phyloP scores from a whole-genome alignment of 2,797 vertebrate species.

The Sphenodon punctatus region DNA sequence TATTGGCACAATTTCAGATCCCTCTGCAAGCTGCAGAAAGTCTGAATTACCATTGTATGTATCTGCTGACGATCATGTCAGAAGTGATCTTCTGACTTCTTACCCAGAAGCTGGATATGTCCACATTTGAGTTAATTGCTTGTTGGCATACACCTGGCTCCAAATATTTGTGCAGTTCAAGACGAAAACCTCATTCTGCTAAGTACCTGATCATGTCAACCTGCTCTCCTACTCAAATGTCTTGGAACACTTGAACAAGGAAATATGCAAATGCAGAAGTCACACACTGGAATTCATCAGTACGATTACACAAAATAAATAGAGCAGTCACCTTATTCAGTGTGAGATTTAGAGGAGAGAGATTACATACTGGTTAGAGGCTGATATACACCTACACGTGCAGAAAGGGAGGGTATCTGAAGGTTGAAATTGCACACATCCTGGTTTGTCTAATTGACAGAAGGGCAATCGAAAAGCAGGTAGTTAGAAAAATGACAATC shows the following conservation, averaged over 20 bases:
- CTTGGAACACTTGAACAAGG: slow-evolving; percentile 50
- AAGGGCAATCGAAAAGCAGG: not conserved
- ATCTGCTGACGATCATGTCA: not conserved
- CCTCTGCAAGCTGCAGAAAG: slow-evolving; percentile 33
- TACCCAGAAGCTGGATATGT: slow-evolving; percentile 46
- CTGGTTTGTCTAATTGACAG: not conserved
- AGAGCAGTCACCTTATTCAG: slow-evolving; percentile 53
- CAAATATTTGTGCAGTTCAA: slow-evolving; percentile 61
- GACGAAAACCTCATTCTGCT: slow-evolving; percentile 51
- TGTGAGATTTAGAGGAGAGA: slow-evolving; percentile 46
- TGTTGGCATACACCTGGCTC: slow-evolving; percentile 51
- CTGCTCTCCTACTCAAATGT: slow-evolving; percentile 49
- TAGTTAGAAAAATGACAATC: not conserved
- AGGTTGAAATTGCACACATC: not conserved
- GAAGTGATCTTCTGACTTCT: slow-evolving; percentile 47
- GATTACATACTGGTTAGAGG: slow-evolving; percentile 46
- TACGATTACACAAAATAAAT: slow-evolving; percentile 23
- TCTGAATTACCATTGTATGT: slow-evolving; percentile 41
- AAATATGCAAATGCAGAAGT: slow-evolving; percentile 70
- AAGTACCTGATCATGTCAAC: slow-evolving; percentile 57
- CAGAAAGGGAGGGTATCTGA: slow-evolving; percentile 26
- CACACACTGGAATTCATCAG: slow-evolving; percentile 68
- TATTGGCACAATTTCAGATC: too few relatives aligned
- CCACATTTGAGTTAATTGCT: slow-evolving; percentile 62
- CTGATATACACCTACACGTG: slow-evolving; percentile 34